These are phyloP conservation scores for Hestina assimilis DNA, from an alignment of 1,140 invertebrate species.

Conservation along the genomic window DNA sequence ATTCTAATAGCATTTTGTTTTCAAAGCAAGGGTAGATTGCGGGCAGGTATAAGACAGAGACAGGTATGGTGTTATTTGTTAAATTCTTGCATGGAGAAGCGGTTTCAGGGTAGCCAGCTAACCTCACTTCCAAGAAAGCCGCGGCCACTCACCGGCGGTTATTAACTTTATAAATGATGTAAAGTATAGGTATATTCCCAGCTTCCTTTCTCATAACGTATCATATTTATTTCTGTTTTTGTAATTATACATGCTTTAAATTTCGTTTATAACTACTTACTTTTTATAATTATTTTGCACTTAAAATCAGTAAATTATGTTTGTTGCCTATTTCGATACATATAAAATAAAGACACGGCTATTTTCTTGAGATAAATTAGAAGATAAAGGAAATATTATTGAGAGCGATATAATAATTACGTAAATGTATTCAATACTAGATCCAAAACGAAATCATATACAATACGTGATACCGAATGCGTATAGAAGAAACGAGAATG, in stretches of 20 bases:
- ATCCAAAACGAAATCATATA: slow-evolving; percentile 2
- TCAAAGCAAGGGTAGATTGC: slow-evolving; percentile 1
- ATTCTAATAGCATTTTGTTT: neutral
- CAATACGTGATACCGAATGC: neutral
- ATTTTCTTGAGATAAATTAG: too few species aligned
- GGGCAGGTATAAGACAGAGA: slow-evolving; percentile 26
- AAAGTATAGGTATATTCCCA: neutral
- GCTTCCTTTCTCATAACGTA: neutral
- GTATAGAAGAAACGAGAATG: slow-evolving; percentile 10
- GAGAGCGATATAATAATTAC: neutral
- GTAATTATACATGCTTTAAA: neutral
- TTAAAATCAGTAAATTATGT: too few species aligned
- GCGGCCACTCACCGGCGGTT: slow-evolving; percentile 29
- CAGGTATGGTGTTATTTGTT: slow-evolving; percentile 32
- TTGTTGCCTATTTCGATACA: too few species aligned
- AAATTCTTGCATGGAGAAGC: slow-evolving; percentile 18
- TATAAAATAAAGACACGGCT: too few species aligned
- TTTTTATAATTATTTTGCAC: too few species aligned
- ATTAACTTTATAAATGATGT: slow-evolving; percentile 27
- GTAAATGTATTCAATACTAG: neutral
- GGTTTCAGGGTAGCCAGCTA: slow-evolving; percentile 38
- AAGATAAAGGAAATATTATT: too few species aligned
- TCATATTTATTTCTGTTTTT: neutral
- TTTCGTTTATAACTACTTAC: neutral
- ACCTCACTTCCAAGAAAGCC: slow-evolving; percentile 52